Evolutionary conservation across 2,888 invertebrate species (phyloP), one percentile per base, ranked within the genome.

Genomic region (Ectemnius continuus): DNA sequence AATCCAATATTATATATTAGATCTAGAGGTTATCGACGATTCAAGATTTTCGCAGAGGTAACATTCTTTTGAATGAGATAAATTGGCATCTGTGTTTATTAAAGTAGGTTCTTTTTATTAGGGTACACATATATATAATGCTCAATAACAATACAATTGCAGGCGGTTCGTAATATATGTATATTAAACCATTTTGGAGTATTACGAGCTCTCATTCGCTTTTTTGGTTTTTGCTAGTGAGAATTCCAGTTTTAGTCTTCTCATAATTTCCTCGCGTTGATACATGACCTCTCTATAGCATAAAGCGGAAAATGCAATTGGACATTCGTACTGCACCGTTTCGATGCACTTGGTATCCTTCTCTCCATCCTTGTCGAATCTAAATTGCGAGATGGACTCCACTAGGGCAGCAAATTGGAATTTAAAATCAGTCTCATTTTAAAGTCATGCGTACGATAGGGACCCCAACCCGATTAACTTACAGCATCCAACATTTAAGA

Each of bases 241-340:
- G 69, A 90, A 90, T 75, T 88, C 83, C 18, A 62, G 28, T 69
- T 88, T 84, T 57, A 91, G 80, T 73, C 88, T 87, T 61, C 79
- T 85, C 86, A 89, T 89, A 91, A 91, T 91, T 75, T 90, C 88
- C 66, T 85, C 72, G 61, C 91, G 88, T 78, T 92, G 92, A 72
- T 89, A 90, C 84, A 88, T 87, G 20, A 91, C 93, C 90, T 95
- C 94, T 46, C 92, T 91, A 58, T 91, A 89, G 81, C 95, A 95
- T 69, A 94, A 91, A 0, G 82, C 76, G 3, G 92, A 92, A 59
- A 95, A 87, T 4, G 93, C 85, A 11, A 92, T 91, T 1, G 95
- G 95, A 81, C 95, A 95, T 86, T 95, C 93, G 86, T 94, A 95
- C 20, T 91, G 90, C 14, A 94, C 90, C 1, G 86, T 90, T 89